These are phyloP conservation scores for Apis laboriosa DNA, from an alignment of 1,140 invertebrate genomes.

Conservation along the genomic window DNA sequence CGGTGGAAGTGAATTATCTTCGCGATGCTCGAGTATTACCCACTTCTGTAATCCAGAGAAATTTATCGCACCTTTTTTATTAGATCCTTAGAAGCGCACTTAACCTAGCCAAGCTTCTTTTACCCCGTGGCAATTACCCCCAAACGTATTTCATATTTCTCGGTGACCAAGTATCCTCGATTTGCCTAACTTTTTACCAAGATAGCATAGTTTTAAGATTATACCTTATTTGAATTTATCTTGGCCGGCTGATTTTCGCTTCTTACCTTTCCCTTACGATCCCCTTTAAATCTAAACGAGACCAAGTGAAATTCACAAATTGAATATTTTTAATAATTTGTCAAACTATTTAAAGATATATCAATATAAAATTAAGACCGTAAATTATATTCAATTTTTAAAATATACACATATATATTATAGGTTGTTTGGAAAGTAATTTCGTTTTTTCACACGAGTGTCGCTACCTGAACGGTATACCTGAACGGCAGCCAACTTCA, in stretches of 20 bases:
- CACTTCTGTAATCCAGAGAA: neutral
- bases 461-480: too few relatives aligned
- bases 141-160: constrained; percentile 6
- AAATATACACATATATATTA: too few relatives aligned
- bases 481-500: too few relatives aligned
- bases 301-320: neutral
- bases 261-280: neutral
- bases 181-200: neutral
- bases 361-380: neutral
- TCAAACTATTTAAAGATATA: neutral
- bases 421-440: too few relatives aligned
- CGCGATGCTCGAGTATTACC: constrained; percentile 4
- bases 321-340: too few relatives aligned
- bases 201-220: neutral
- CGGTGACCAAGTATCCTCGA: neutral
- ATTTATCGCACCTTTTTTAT: constrained; percentile 19
- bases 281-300: neutral
- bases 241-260: too few relatives aligned
- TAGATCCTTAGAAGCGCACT: constrained; percentile 19
- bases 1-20: constrained; percentile 3
- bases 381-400: too few relatives aligned
- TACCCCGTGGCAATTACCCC: constrained; percentile 1
- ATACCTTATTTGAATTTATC: neutral
- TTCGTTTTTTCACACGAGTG: too few relatives aligned
- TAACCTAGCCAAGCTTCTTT: constrained; percentile 10